phyloP scores from a whole-genome alignment of 1,140 invertebrate genomes.

The Battus philenor region DNA sequence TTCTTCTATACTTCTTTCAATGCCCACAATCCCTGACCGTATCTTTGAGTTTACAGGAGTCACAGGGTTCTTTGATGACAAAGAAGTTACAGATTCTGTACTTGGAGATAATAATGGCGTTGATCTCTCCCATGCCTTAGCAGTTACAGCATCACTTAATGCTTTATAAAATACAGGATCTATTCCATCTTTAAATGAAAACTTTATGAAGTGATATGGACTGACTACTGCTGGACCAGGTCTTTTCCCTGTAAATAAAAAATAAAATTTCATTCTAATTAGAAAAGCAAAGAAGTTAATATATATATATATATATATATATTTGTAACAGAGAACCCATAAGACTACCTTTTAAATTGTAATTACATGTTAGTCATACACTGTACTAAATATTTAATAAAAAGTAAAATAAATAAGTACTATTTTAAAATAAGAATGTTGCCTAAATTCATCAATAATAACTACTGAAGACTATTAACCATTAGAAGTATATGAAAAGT shows the following conservation, averaged over 20 bases:
- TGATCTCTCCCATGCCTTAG: conserved; percentile 79
- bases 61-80: conserved; percentile 34
- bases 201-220: conserved; percentile 85
- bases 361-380: too few species aligned
- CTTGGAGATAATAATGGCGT: conserved; percentile 34
- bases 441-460: too few species aligned
- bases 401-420: too few species aligned
- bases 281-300: too few species aligned
- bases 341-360: too few species aligned
- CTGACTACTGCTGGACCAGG: conserved; percentile 86
- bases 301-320: too few species aligned
- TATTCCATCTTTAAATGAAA: conserved; percentile 92
- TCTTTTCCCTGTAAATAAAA: conserved; percentile 76
- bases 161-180: conserved; percentile 81
- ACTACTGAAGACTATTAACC: too few species aligned
- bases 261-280: conserved; percentile 2
- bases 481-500: too few species aligned
- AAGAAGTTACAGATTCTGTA: conserved; percentile 22
- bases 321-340: too few species aligned
- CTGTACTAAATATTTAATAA: too few species aligned
- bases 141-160: conserved; percentile 79
- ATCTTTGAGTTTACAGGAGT: conserved; percentile 79
- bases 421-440: too few species aligned
- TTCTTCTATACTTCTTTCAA: conserved; percentile 93
- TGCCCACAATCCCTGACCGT: conserved; percentile 94